Evolutionary conservation across 2,113 vertebrate genomes (phyloP).

Genomic region (Paracanthobrama guichenoti): DNA sequence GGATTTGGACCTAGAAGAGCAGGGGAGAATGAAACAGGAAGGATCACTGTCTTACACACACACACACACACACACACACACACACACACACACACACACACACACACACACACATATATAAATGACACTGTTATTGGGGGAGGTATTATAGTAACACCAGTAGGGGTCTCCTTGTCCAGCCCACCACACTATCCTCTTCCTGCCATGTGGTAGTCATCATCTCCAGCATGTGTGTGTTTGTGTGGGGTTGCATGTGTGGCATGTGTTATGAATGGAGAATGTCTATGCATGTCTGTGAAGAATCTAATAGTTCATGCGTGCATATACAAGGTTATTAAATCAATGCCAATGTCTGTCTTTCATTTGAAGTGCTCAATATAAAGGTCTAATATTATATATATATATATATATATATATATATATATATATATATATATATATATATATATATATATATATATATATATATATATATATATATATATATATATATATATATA

Average conservation of each 20-base stretch:
- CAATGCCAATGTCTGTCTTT: conserved; percentile 1
- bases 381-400: too few relatives aligned
- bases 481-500: too few relatives aligned
- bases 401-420: background rate
- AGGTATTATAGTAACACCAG: conserved; percentile 37
- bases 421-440: too few relatives aligned
- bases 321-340: background rate
- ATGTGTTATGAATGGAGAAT: conserved; percentile 34
- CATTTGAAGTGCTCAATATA: background rate
- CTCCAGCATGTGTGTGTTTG: conserved; percentile 26
- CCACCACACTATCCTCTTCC: conserved; percentile 22
- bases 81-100: background rate
- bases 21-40: conserved; percentile 22
- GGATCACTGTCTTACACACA: background rate
- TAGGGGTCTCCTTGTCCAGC: conserved; percentile 32
- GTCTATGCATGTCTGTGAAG: conserved; percentile 23
- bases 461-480: too few relatives aligned
- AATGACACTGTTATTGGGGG: conserved; percentile 1
- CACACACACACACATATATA: conserved; percentile 12
- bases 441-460: too few relatives aligned
- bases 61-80: conserved; percentile 28
- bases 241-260: conserved; percentile 19
- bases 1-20: conserved; percentile 2
- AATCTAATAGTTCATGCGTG: background rate
- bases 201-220: conserved; percentile 52